Percentiles rank a stretch among this genome's conserved stretches.
These are phyloP conservation scores for Ruditapes philippinarum DNA, from an alignment of 1,140 invertebrate genomes.

Conservation along the genomic window DNA sequence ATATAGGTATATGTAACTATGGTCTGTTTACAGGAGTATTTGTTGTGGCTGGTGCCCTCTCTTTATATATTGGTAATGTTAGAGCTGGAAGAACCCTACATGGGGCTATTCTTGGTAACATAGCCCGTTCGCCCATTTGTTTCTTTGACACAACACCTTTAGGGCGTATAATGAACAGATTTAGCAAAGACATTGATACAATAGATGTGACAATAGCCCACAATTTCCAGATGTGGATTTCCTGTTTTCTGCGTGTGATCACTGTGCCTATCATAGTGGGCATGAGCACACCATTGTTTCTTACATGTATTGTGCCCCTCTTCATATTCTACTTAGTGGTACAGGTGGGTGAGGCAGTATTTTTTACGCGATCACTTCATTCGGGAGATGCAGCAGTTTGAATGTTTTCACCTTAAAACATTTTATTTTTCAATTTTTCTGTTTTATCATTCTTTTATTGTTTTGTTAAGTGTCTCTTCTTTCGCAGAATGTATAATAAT, in stretches of 20 bases:
- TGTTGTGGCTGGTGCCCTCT: slow-evolving; percentile 87
- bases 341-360: slow-evolving; percentile 88
- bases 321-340: slow-evolving; percentile 95
- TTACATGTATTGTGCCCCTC: slow-evolving; percentile 94
- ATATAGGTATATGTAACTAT: no score
- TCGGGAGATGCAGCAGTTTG: not conserved
- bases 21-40: slow-evolving; percentile 90
- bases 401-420: no score
- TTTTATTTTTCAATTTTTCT: no score
- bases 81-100: slow-evolving; percentile 92
- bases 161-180: slow-evolving; percentile 85
- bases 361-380: not conserved
- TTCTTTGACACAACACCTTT: slow-evolving; percentile 83
- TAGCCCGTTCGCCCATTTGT: slow-evolving; percentile 78
- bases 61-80: slow-evolving; percentile 83
- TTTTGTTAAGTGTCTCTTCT: no score
- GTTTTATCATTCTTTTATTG: no score
- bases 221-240: slow-evolving; percentile 73
- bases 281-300: slow-evolving; percentile 90
- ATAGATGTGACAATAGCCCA: slow-evolving; percentile 83
- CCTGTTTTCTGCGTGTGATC: slow-evolving; percentile 71
- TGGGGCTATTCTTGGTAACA: slow-evolving; percentile 90
- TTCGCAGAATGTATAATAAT: no score
- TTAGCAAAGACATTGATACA: slow-evolving; percentile 79
- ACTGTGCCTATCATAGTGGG: slow-evolving; percentile 73